Percentiles rank a stretch among this genome's conserved stretches.
Evolutionary conservation across 2,888 invertebrate genomes (phyloP).

Genomic region (Neoascia interrupta): DNA sequence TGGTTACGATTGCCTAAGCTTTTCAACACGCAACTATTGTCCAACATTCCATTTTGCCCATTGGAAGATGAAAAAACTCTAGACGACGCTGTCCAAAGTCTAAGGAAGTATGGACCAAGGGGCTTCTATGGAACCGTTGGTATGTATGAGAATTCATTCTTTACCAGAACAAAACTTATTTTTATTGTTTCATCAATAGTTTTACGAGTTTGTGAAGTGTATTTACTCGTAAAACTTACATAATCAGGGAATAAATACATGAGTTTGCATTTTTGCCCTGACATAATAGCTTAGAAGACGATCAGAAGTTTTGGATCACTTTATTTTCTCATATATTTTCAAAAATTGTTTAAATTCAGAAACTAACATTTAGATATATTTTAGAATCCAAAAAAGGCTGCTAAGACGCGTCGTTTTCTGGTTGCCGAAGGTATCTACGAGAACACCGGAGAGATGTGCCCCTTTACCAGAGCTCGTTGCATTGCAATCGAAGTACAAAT

Average conservation of each 20-base stretch:
- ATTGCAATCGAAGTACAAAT: conserved; percentile 91
- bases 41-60: too few relatives aligned
- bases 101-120: conserved; percentile 95
- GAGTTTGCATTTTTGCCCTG: too few relatives aligned
- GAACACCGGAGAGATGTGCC: conserved; percentile 94
- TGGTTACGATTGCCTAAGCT: conserved; percentile 85
- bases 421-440: conserved; percentile 96
- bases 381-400: conserved; percentile 85
- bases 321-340: too few relatives aligned
- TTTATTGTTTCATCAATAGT: too few relatives aligned
- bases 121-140: conserved; percentile 97
- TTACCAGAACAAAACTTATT: conserved; percentile 39
- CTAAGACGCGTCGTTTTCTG: conserved; percentile 84
- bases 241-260: too few relatives aligned
- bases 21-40: conserved; percentile 90
- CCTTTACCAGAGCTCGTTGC: conserved; percentile 89
- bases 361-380: too few relatives aligned
- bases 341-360: too few relatives aligned
- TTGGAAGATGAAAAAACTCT: conserved; percentile 88
- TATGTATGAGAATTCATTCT: conserved; percentile 73
- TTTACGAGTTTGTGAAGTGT: too few relatives aligned
- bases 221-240: too few relatives aligned
- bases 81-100: conserved; percentile 86
- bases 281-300: too few relatives aligned
- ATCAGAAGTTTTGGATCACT: too few relatives aligned